Evolutionary conservation across 1,140 invertebrate genomes (phyloP).

Genomic region (Harpegnathos saltator): DNA sequence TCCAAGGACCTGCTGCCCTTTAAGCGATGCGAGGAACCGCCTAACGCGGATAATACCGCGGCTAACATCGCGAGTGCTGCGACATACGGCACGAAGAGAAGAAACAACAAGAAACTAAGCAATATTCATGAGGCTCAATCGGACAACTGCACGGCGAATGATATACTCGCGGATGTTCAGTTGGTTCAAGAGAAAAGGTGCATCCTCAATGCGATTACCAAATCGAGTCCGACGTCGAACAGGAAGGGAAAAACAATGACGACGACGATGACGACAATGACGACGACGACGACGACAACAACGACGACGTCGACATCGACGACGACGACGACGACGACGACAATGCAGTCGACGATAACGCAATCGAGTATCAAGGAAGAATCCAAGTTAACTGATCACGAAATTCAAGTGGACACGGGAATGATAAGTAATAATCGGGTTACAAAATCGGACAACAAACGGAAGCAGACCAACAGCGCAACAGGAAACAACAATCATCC

Average conservation of each 20-base stretch:
- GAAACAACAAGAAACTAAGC: constrained; percentile 62
- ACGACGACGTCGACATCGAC: too few relatives aligned
- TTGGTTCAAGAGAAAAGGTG: constrained; percentile 67
- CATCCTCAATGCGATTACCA: constrained; percentile 57
- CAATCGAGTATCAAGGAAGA: constrained; percentile 73
- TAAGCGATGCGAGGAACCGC: constrained; percentile 66
- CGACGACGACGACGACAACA: constrained; percentile 41
- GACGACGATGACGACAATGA: background rate
- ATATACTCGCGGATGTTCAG: constrained; percentile 48
- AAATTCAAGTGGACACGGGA: constrained; percentile 62
- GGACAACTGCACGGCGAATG: constrained; percentile 49
- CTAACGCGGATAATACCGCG: constrained; percentile 62
- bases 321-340: background rate
- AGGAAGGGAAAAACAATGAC: constrained; percentile 72
- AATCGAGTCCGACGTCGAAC: constrained; percentile 75
- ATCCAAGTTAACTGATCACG: constrained; percentile 74
- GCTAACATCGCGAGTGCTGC: constrained; percentile 37
- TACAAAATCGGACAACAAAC: constrained; percentile 77
- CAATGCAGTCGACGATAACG: too few relatives aligned
- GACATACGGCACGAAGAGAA: constrained; percentile 40
- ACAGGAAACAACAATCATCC: constrained; percentile 67
- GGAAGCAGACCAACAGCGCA: constrained; percentile 65
- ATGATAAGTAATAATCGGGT: constrained; percentile 65
- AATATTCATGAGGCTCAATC: constrained; percentile 58
- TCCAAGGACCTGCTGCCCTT: constrained; percentile 72